Base-by-base conservation (phyloP, 2,113 vertebrate species). In the Lathamus discolor region DNA sequence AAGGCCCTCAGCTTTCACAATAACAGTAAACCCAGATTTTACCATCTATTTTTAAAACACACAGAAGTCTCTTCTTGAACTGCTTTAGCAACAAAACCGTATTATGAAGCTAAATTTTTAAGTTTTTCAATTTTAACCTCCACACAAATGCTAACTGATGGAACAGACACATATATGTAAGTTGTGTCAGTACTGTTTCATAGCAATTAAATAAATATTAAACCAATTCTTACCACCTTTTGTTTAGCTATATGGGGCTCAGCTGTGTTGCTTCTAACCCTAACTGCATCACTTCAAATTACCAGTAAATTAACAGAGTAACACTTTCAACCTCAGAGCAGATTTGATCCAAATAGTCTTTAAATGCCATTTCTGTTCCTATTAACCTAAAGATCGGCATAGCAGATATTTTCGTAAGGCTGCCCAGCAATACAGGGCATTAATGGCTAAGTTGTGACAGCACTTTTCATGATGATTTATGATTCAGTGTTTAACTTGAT, bases 351-450 rank as follows among this genome's bases (percentile, higher is more conserved):
- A 99, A 99, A 99, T 99, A 99, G 99, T 99, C 98, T 99, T 99
- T 99, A 99, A 99, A 99, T 99, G 99, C 99, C 99, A 99, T 99
- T 99, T 99, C 99, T 99, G 99, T 99, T 99, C 99, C 99, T 99
- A 99, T 99, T 99, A 99, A 99, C 99, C 99, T 99, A 99, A 98
- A 98, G 99, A 99, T 99, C 99, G 98, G 98, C 98, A 98, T 98
- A 99, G 98, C 99, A 99, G 99, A 99, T 99, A 99, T 99, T 99
- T 99, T 99, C 98, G 98, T 97, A 98, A 99, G 99, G 98, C 99
- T 99, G 98, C 98, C 98, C 98, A 98, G 98, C 98, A 98, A 99
- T 99, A 98, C 98, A 98, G 98, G 98, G 98, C 98, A 98, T 99
- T 99, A 99, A 99, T 98, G 98, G 99, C 97, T 99, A 98, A 98